Percentiles rank a stretch among this genome's conserved stretches.
Conservation (phyloP, 1,140 invertebrate species). For the Ceratina australensis region DNA sequence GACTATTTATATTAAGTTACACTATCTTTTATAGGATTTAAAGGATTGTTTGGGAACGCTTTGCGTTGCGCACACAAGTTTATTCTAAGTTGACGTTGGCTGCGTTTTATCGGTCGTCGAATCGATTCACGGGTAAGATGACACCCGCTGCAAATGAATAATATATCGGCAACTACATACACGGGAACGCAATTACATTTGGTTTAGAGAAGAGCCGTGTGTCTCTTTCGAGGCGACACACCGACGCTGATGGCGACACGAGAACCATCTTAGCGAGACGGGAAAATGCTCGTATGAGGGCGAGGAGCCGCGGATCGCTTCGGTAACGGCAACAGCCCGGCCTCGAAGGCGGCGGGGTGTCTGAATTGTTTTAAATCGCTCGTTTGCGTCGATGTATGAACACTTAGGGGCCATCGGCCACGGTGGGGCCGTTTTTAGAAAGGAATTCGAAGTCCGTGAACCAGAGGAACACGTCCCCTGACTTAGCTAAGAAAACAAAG, state of each 20-base stretch:
- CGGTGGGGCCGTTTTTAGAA: slow-evolving; percentile 26
- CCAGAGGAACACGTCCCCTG: not conserved
- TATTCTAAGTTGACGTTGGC: not conserved
- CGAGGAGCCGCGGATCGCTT: slow-evolving; percentile 6
- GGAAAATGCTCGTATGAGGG: slow-evolving; percentile 14
- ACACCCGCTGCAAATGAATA: slow-evolving; percentile 13
- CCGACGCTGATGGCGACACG: slow-evolving; percentile 21
- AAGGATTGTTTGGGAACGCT: too few species aligned
- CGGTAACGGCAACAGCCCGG: too few species aligned
- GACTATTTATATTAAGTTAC: too few species aligned
- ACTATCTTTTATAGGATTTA: too few species aligned
- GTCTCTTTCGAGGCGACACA: slow-evolving; percentile 16
- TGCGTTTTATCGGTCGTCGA: not conserved
- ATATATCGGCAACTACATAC: slow-evolving; percentile 34
- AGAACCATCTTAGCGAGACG: slow-evolving; percentile 38
- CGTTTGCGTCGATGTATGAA: not conserved
- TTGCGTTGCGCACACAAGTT: too few species aligned
- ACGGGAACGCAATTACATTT: slow-evolving; percentile 42
- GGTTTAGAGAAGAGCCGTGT: not conserved
- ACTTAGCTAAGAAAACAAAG: slow-evolving; percentile 35
- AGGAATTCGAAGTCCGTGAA: not conserved
- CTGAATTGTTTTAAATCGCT: slow-evolving; percentile 19
- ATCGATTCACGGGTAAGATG: not conserved
- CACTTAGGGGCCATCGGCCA: not conserved
- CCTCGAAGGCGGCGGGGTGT: not conserved